Base-by-base conservation (phyloP, 2,113 vertebrate species). In the Podilymbus podiceps region DNA sequence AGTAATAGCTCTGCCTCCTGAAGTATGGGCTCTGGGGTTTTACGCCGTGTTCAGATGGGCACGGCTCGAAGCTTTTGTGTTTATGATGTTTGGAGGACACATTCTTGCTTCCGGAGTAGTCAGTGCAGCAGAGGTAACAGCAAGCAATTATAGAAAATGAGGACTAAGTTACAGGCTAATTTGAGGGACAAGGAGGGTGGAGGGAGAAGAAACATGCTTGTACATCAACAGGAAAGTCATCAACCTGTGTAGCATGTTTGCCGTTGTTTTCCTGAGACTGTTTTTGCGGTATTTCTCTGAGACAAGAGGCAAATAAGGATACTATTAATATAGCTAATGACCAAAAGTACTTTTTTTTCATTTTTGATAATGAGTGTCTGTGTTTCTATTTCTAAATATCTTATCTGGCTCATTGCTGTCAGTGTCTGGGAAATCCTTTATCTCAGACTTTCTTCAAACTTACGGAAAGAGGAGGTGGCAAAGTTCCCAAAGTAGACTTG, bases 1-100 rank as follows among this genome's bases (percentile, higher is more conserved):
- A 73, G 47, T 90, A 93, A 88, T 73, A 91, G 75, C 72, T 88
- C 67, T 94, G 82, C 47, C 67, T 91, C 69, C 79, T 94, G 68
- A 91, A 85, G 82, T 58, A 79, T 40, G 31, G 83, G 42, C 68
- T 81, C 75, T 68, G 55, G 73, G 46, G 49, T 93, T 94, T 94
- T 91, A 66, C 11, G 5, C 63, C 0, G 0, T 52, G 56, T 69
- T 90, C 59, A 59, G 76, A 74, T 74, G 71, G 88, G 59, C 82
- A 62, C 49, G 0, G 0, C 75, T 66, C 33, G 75, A 85, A 77
- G 42, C 31, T 77, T 59, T 44, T 75, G 77, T 8, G 4, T 77
- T 92, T 63, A 58, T 66, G 53, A 59, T 82, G n/a, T 93, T 93
- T 79, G 78, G 38, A 93, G 75, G 88, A 80, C n/a, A 58, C 38